A percentile compares a stretch with the other conserved stretches of the same genome.
Evolutionary conservation across 2,888 invertebrate genomes (phyloP).

Genomic region (Aspidiotus destructor): DNA sequence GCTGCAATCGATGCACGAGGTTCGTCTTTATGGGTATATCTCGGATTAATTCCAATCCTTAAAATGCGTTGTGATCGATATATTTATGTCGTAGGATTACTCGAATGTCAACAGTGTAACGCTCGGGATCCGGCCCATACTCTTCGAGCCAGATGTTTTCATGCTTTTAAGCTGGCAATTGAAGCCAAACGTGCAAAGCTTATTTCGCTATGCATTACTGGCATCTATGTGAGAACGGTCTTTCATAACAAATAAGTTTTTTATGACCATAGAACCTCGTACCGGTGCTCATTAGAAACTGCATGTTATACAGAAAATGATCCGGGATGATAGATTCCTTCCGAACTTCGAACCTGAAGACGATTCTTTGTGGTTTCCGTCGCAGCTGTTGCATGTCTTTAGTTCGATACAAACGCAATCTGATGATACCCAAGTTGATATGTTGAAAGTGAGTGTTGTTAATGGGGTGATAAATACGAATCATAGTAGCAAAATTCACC

Average conservation of each 20-base stretch:
- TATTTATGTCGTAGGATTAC: slow-evolving; percentile 53
- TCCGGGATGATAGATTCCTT: slow-evolving; percentile 85
- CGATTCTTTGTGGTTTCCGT: slow-evolving; percentile 85
- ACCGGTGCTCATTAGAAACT: no score
- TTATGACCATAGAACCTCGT: no score
- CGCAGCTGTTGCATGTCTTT: slow-evolving; percentile 78
- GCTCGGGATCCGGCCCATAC: slow-evolving; percentile 72
- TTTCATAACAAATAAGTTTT: no score
- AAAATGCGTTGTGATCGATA: not conserved
- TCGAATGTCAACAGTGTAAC: slow-evolving; percentile 68
- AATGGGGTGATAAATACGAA: no score
- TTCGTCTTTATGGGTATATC: slow-evolving; percentile 42
- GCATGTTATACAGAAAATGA: slow-evolving; percentile 58
- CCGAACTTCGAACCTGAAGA: slow-evolving; percentile 82
- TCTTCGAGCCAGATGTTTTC: slow-evolving; percentile 70
- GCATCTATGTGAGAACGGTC: slow-evolving; percentile 65
- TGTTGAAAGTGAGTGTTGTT: slow-evolving; percentile 51
- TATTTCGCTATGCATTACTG: slow-evolving; percentile 70
- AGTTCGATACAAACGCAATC: slow-evolving; percentile 66
- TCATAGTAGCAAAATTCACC: not conserved
- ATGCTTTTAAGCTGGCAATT: slow-evolving; percentile 73
- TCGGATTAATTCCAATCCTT: not conserved
- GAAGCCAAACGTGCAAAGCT: slow-evolving; percentile 80
- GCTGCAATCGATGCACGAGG: slow-evolving; percentile 80
- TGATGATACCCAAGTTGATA: slow-evolving; percentile 72